Evolutionary conservation across 2,888 invertebrate species (phyloP).

Genomic region (Rapana venosa): DNA sequence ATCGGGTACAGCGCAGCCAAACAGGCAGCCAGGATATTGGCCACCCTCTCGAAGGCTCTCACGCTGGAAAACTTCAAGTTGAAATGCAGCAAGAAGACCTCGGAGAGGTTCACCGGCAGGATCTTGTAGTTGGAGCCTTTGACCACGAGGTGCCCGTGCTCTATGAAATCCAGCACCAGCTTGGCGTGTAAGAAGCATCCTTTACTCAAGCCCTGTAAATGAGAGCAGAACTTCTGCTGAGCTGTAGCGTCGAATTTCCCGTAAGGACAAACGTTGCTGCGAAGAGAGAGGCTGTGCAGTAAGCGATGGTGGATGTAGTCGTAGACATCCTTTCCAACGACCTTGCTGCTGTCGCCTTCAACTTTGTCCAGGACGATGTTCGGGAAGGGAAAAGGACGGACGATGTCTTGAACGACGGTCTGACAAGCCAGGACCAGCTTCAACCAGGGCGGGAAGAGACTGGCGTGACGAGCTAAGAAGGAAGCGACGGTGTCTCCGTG

Average conservation of each 20-base stretch:
- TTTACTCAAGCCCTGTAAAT: constrained; percentile 88
- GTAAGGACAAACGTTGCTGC: constrained; percentile 83
- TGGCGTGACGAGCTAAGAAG: constrained; percentile 89
- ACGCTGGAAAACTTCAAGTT: constrained; percentile 93
- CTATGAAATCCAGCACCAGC: constrained; percentile 93
- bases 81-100: constrained; percentile 92
- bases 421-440: constrained; percentile 93
- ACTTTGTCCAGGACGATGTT: constrained; percentile 77
- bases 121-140: constrained; percentile 94
- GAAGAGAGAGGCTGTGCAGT: constrained; percentile 88
- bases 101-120: constrained; percentile 76
- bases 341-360: constrained; percentile 57
- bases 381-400: constrained; percentile 89
- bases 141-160: constrained; percentile 92
- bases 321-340: constrained; percentile 83
- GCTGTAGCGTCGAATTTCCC: constrained; percentile 68
- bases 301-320: constrained; percentile 92
- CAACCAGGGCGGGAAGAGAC: constrained; percentile 91
- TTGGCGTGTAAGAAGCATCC: constrained; percentile 96
- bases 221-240: constrained; percentile 85
- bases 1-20: constrained; percentile 94
- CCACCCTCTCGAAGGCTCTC: constrained; percentile 90
- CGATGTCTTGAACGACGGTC: constrained; percentile 89
- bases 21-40: constrained; percentile 92
- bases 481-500: constrained; percentile 95